Evolutionary conservation across 30 jellyfish, hydroid and myxozoan species (phyloP), one percentile per base, ranked within the genome.

Genomic region (Chironex yamaguchii): DNA sequence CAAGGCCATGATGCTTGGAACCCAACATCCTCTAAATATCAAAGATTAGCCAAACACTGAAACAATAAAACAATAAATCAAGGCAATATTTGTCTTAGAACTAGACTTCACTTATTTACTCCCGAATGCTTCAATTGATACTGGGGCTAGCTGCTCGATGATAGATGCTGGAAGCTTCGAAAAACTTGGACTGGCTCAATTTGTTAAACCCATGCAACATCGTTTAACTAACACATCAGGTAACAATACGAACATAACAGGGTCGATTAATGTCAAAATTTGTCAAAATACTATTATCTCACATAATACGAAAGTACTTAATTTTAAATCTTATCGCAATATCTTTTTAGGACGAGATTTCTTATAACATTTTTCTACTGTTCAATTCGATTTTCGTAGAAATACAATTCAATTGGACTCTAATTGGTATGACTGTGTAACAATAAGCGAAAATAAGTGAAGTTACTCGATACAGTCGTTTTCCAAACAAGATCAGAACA

Each of bases 1-100:
- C 49, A 49, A 24, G 85, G 92, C 29, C 92, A 82, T 23, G 85
- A 66, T 21, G 65, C 86, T 9, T 82, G 92, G 92, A 79, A 67
- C 65, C 67, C 49, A 65, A 27, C 70, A 6, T 66, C 85, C 80
- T 79, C 92, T 2, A 82, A 82, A 25, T 66, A 31, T 51, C 78
- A 65, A 67, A 50, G 78, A 82, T 79, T 66, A 82, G 52, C 54
- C 34, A 73, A 50, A 1, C 85, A 49, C 26, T 26, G 29, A 20
- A 69, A 68, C 29, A 28, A 22, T 1, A 29, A 36, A 9, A 49
- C 14, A 2, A 30, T 11, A n/a, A 28, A n/a, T 36, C 4, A n/a
- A 2, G 52, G 36, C 20, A 29, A 34, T 3, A 68, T 82, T 69
- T 83, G 82, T 83, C 31, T 34, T 83, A n/a, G 30, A 62, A n/a